phyloP scores from a whole-genome alignment of 2,888 invertebrate species.

The Drosophila planitibia region DNA sequence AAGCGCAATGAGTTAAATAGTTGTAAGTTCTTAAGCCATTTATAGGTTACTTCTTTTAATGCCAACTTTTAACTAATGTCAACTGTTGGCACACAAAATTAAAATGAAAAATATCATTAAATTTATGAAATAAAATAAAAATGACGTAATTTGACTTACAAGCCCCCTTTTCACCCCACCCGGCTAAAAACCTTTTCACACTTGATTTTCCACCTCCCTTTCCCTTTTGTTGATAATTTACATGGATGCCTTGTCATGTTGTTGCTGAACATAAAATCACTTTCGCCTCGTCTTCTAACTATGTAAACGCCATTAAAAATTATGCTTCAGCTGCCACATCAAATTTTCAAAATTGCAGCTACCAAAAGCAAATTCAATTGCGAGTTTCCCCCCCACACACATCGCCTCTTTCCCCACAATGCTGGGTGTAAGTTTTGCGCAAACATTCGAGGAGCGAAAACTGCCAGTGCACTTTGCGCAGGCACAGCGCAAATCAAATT shows the following conservation, averaged over 20 bases:
- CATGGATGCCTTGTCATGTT: conserved; percentile 41
- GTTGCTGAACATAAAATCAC: conserved; percentile 64
- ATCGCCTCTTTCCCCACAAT: background rate
- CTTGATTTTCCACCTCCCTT: conserved; percentile 12
- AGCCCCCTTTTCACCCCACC: background rate
- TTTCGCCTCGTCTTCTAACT: conserved; percentile 54
- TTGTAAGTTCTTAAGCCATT: conserved; percentile 3
- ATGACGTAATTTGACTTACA: background rate
- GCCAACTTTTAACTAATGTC: background rate
- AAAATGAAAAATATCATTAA: background rate
- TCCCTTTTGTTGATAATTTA: conserved; percentile 34
- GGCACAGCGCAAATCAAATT: conserved; percentile 65
- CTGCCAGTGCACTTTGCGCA: conserved; percentile 62
- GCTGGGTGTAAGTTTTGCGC: conserved; percentile 53
- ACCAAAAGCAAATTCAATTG: conserved; percentile 50
- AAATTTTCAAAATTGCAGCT: conserved; percentile 71
- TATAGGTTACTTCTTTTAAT: conserved; percentile 10
- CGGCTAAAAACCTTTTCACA: background rate
- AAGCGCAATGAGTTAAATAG: conserved; percentile 29
- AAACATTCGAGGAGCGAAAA: conserved; percentile 57
- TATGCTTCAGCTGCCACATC: conserved; percentile 53
- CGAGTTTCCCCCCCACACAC: background rate
- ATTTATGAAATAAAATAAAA: background rate
- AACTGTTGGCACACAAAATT: background rate
- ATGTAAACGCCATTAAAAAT: conserved; percentile 69